Evolutionary conservation across 2,113 vertebrate species (phyloP).

Genomic region (Chinchilla lanigera): DNA sequence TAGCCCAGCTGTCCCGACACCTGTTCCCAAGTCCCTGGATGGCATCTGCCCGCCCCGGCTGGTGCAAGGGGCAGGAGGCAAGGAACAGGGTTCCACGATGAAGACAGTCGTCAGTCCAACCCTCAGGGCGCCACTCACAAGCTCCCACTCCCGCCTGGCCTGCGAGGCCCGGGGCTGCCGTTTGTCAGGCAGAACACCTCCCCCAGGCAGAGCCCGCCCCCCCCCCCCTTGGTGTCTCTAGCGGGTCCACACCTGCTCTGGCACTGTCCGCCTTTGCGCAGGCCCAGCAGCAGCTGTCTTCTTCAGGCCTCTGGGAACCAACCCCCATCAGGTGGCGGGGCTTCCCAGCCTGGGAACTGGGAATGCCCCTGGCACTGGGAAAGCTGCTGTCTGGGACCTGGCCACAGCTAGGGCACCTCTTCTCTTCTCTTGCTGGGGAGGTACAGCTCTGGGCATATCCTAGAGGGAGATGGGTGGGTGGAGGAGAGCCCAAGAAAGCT

Average conservation of each 20-base stretch:
- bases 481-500: not conserved
- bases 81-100: not conserved
- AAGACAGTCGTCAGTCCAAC: not conserved
- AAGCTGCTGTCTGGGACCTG: not conserved
- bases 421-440: not conserved
- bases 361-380: conserved; percentile 33
- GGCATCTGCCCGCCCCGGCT: accelerated
- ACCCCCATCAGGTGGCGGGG: conserved; percentile 26
- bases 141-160: not conserved
- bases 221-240: not conserved
- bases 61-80: not conserved
- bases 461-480: accelerated
- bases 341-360: conserved; percentile 46
- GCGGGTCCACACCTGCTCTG: not conserved
- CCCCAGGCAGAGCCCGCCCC: not conserved
- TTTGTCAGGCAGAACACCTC: not conserved
- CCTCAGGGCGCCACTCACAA: accelerated
- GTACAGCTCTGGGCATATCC: not conserved
- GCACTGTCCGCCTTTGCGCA: not conserved
- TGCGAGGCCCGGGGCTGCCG: not conserved
- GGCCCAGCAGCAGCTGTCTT: not conserved
- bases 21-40: not conserved
- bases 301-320: not conserved
- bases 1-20: not conserved
- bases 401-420: not conserved